phyloP scores from a whole-genome alignment of 1,140 invertebrate genomes.

The Hycleus phaleratus region DNA sequence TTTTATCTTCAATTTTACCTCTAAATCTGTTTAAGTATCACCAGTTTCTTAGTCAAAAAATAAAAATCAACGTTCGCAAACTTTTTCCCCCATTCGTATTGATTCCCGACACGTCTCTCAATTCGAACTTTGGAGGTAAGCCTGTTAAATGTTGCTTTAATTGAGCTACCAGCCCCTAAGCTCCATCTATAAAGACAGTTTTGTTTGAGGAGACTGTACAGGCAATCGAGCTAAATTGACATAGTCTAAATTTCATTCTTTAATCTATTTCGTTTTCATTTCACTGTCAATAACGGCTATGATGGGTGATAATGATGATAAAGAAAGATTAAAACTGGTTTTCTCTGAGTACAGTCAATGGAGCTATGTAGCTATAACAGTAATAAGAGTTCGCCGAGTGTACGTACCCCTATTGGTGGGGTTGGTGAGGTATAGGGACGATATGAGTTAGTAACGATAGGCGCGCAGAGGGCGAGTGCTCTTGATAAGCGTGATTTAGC shows the following conservation, averaged over 20 bases:
- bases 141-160: too few relatives aligned
- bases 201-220: background rate
- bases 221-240: conserved; percentile 20
- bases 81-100: too few relatives aligned
- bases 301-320: conserved; percentile 33
- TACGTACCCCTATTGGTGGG: conserved; percentile 33
- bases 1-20: too few relatives aligned
- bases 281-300: conserved; percentile 42
- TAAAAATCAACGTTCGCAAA: too few relatives aligned
- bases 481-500: conserved; percentile 66
- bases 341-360: too few relatives aligned
- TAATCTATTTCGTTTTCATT: conserved; percentile 42
- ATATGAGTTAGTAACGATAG: conserved; percentile 17
- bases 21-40: too few relatives aligned
- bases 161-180: too few relatives aligned
- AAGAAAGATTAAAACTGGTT: too few relatives aligned
- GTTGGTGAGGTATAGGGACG: conserved; percentile 34
- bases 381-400: conserved; percentile 23
- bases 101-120: too few relatives aligned
- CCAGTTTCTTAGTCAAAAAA: too few relatives aligned
- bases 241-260: conserved; percentile 45
- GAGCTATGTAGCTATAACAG: too few relatives aligned
- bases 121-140: too few relatives aligned
- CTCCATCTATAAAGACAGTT: background rate
- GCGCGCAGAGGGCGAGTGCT: conserved; percentile 50